Conservation (phyloP, 2,113 vertebrate genomes). For the Halichoeres trimaculatus region DNA sequence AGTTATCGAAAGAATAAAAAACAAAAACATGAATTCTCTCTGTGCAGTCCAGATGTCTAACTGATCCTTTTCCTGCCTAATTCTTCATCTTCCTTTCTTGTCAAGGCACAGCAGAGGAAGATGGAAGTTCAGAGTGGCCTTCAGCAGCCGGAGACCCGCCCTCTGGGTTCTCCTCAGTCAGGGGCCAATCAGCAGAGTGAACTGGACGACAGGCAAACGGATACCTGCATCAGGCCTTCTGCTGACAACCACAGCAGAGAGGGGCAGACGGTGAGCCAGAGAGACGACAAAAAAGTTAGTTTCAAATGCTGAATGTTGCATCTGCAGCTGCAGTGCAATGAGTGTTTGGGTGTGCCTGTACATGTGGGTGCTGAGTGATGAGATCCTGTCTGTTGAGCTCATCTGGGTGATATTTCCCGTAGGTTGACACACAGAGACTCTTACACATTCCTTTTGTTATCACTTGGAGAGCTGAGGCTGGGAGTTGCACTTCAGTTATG, state of each 20-base stretch:
- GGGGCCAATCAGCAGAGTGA: conserved; percentile 84
- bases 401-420: conserved; percentile 22
- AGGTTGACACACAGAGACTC: conserved; percentile 14
- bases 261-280: conserved; percentile 74
- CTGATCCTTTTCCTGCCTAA: not conserved
- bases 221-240: conserved; percentile 68
- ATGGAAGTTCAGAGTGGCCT: conserved; percentile 89
- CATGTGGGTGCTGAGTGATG: conserved; percentile 40
- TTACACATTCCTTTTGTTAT: conserved; percentile 7
- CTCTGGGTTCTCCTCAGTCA: conserved; percentile 82
- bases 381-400: conserved; percentile 29
- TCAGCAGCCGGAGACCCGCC: conserved; percentile 85
- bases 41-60: not conserved
- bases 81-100: conserved; percentile 38
- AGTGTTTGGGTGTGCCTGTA: conserved; percentile 18
- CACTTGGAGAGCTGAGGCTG: not conserved
- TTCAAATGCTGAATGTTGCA: conserved; percentile 10
- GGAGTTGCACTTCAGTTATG: conserved; percentile 3
- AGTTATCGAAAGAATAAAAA: not conserved
- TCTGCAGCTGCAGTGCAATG: conserved; percentile 23
- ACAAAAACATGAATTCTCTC: not conserved
- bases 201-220: conserved; percentile 81
- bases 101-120: conserved; percentile 85
- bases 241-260: conserved; percentile 80
- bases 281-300: conserved; percentile 87